These are phyloP conservation scores for Ctenosaura bakeri DNA, from an alignment of 2,797 vertebrate genomes.

Conservation along the genomic window DNA sequence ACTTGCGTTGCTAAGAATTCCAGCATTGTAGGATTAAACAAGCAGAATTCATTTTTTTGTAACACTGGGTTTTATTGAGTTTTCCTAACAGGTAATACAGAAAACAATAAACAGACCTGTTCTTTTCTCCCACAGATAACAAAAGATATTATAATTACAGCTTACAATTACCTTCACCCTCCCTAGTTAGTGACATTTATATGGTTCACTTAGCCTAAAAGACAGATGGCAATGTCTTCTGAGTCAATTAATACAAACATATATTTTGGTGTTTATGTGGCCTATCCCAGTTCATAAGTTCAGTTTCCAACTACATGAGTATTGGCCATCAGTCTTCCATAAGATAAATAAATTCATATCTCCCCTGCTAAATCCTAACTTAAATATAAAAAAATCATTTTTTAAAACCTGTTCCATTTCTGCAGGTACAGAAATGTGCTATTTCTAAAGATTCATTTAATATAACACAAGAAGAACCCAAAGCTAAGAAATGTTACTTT, in stretches of 20 bases:
- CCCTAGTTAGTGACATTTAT: neutral
- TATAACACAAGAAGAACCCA: neutral
- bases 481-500: no score
- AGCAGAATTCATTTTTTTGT: neutral
- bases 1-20: neutral
- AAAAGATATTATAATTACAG: neutral
- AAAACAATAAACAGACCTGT: neutral
- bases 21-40: neutral
- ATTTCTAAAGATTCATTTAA: neutral
- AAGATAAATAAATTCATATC: neutral
- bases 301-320: neutral
- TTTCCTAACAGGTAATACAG: neutral
- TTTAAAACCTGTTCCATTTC: neutral
- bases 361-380: neutral
- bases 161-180: neutral
- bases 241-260: conserved; percentile 8
- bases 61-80: neutral
- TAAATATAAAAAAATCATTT: neutral
- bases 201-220: neutral
- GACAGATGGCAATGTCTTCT: neutral
- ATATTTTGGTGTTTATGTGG: neutral
- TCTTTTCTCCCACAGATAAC: neutral
- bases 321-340: neutral
- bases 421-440: no score
- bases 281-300: neutral